phyloP scores from a whole-genome alignment of 2,797 vertebrate species.

The Carduelis carduelis region DNA sequence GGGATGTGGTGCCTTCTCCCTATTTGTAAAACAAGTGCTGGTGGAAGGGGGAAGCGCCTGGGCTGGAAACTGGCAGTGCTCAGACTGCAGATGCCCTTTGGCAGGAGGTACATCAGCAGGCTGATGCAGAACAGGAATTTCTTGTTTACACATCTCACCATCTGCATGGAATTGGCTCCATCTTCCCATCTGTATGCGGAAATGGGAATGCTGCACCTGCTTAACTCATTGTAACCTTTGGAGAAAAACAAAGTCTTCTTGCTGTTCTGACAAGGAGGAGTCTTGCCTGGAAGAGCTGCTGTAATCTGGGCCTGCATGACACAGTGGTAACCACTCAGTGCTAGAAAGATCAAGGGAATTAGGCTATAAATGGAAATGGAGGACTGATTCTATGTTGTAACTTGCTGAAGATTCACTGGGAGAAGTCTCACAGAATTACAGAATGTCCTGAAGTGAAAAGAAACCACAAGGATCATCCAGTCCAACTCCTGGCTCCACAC shows the following conservation, averaged over 20 bases:
- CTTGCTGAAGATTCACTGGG: neutral
- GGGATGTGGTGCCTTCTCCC: neutral
- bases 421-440: neutral
- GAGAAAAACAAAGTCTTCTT: neutral
- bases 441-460: neutral
- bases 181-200: neutral
- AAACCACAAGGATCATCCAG: neutral
- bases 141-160: constrained; percentile 54
- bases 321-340: neutral
- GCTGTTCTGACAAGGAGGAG: neutral
- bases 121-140: constrained; percentile 63
- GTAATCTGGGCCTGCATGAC: neutral
- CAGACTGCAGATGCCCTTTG: neutral
- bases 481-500: neutral
- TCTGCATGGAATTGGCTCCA: constrained; percentile 17
- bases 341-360: neutral
- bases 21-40: constrained; percentile 37
- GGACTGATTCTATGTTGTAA: neutral
- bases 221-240: neutral
- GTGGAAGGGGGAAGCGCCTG: neutral
- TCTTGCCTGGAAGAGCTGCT: neutral
- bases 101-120: neutral
- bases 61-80: constrained; percentile 25
- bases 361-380: neutral
- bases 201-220: neutral